A percentile compares a stretch with the other conserved stretches of the same genome.
phyloP scores from a whole-genome alignment of 2,113 vertebrate genomes.

The Leuciscus idus region DNA sequence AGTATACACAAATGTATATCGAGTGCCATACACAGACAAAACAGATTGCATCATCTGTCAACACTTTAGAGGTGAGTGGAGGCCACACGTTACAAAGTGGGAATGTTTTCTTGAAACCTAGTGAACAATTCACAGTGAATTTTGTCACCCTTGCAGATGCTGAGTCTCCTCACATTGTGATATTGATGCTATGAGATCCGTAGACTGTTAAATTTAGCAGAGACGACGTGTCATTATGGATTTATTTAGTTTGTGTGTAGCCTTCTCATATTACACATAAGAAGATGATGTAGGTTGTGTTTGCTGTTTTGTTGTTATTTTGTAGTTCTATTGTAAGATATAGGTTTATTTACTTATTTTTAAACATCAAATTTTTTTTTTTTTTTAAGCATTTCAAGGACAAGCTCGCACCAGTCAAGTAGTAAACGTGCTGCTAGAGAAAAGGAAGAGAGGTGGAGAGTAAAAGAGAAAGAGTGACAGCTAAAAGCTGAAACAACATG shows the following conservation, averaged over 20 bases:
- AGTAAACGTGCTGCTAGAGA: background rate
- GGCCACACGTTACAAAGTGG: constrained; percentile 21
- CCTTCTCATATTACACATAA: constrained; percentile 8
- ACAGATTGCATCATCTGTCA: constrained; percentile 25
- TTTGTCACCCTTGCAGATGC: constrained; percentile 16
- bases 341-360: background rate
- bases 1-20: constrained; percentile 6
- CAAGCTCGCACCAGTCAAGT: background rate
- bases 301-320: background rate
- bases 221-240: constrained; percentile 17
- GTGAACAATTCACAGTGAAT: constrained; percentile 29
- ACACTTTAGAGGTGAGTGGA: constrained; percentile 32
- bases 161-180: constrained; percentile 8
- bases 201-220: constrained; percentile 21
- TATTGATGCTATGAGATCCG: constrained; percentile 15
- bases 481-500: background rate
- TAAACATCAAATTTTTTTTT: background rate
- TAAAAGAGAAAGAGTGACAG: background rate
- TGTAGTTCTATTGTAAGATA: background rate
- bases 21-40: background rate
- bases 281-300: background rate
- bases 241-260: constrained; percentile 3
- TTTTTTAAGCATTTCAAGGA: background rate
- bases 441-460: background rate
- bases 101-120: constrained; percentile 20